These are phyloP conservation scores for Strongylocentrotus purpuratus DNA, from an alignment of 35 echinoderm and acorn worm genomes.

Conservation along the genomic window DNA sequence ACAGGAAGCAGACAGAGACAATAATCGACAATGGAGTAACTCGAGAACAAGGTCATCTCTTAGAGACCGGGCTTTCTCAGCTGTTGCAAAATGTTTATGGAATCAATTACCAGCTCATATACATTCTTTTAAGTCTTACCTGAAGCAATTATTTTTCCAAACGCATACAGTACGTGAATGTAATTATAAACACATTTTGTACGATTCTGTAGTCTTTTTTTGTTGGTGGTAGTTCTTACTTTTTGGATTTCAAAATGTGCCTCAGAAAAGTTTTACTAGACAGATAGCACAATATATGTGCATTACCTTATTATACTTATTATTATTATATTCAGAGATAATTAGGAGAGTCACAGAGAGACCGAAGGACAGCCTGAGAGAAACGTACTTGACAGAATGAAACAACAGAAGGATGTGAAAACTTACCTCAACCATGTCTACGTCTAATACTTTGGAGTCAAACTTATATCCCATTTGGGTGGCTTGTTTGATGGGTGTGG, in stretches of 20 bases:
- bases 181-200: background rate
- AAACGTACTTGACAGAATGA: background rate
- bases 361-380: background rate
- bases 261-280: too few species aligned
- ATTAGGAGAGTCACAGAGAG: background rate
- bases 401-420: background rate
- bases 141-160: background rate
- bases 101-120: background rate
- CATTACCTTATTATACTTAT: too few species aligned
- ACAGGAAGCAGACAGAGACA: too few species aligned
- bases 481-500: slow-evolving; percentile 95
- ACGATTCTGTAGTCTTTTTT: too few species aligned
- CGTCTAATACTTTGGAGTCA: slow-evolving; percentile 90
- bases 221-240: too few species aligned
- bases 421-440: slow-evolving; percentile 96
- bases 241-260: too few species aligned
- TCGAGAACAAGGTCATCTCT: background rate
- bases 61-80: background rate
- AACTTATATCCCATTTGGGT: slow-evolving; percentile 88
- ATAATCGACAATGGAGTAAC: too few species aligned
- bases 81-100: background rate
- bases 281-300: too few species aligned
- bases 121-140: background rate
- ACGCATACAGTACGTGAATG: background rate
- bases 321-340: too few species aligned